Evolutionary conservation across 2,113 vertebrate genomes (phyloP).

Genomic region (Jaculus jaculus): DNA sequence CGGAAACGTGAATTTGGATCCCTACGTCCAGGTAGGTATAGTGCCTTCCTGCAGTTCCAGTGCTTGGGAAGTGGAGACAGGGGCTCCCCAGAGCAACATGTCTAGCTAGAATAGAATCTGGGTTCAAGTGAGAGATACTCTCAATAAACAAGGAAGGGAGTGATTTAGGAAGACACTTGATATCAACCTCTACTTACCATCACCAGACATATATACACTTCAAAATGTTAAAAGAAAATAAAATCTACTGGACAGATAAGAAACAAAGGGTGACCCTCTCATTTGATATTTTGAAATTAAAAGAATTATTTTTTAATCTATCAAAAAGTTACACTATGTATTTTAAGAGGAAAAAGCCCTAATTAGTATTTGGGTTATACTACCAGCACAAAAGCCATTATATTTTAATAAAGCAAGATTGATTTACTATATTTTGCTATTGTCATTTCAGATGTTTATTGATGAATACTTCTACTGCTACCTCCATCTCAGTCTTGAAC

Average conservation of each 20-base stretch:
- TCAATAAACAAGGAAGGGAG: too few species aligned
- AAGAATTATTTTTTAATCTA: neutral
- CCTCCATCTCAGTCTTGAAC: neutral
- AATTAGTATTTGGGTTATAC: neutral
- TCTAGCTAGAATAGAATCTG: too few species aligned
- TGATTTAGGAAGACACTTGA: too few species aligned
- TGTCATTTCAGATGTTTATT: neutral
- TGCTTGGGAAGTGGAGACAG: too few species aligned
- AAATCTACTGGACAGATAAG: neutral
- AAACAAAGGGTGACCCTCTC: neutral
- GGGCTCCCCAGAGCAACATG: too few species aligned
- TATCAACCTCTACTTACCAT: too few species aligned
- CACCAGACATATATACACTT: too few species aligned
- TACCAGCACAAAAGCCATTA: neutral
- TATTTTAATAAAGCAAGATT: neutral
- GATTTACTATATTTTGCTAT: neutral
- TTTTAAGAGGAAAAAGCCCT: neutral
- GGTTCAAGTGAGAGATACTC: too few species aligned
- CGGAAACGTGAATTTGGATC: too few species aligned
- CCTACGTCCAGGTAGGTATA: too few species aligned
- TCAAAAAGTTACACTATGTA: neutral
- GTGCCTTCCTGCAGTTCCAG: too few species aligned
- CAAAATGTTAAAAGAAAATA: neutral
- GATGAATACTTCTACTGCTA: neutral
- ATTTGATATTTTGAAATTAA: conserved; percentile 3